Conservation (phyloP, 2,888 invertebrate genomes). For the Apamea crenata region DNA sequence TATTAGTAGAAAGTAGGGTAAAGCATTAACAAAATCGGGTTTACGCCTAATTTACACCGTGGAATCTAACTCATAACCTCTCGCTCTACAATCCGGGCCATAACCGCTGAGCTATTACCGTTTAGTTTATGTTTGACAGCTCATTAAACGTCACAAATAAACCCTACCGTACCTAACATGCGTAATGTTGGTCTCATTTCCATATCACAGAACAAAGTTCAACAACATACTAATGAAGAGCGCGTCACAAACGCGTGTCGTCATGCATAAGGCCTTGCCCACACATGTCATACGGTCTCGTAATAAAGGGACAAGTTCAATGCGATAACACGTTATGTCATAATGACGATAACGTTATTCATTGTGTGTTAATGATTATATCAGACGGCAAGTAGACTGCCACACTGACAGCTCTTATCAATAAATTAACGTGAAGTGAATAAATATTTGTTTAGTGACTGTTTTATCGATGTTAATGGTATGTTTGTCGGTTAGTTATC, state of each 20-base stretch:
- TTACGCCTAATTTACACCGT: too few species aligned
- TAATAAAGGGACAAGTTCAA: slow-evolving; percentile 9
- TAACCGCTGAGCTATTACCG: neutral
- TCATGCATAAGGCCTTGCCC: neutral
- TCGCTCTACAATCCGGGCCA: neutral
- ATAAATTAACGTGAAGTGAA: neutral
- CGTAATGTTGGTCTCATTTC: neutral
- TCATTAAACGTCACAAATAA: slow-evolving; percentile 6
- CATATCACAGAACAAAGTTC: slow-evolving; percentile 9
- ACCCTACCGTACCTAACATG: neutral
- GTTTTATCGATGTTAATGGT: slow-evolving; percentile 9
- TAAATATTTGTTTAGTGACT: neutral
- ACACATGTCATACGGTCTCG: neutral
- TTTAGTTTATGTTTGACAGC: neutral
- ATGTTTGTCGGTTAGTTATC: neutral
- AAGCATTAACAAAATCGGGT: too few species aligned
- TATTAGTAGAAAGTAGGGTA: too few species aligned
- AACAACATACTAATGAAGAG: neutral
- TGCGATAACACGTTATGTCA: slow-evolving; percentile 14
- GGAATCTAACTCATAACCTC: neutral
- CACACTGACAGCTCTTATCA: slow-evolving; percentile 13
- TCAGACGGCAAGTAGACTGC: slow-evolving; percentile 35
- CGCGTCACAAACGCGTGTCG: slow-evolving; percentile 4
- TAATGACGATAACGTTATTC: neutral
- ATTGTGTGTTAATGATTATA: neutral